These are phyloP conservation scores for Chrysolina americana DNA, from an alignment of 2,888 invertebrate species.

Conservation along the genomic window DNA sequence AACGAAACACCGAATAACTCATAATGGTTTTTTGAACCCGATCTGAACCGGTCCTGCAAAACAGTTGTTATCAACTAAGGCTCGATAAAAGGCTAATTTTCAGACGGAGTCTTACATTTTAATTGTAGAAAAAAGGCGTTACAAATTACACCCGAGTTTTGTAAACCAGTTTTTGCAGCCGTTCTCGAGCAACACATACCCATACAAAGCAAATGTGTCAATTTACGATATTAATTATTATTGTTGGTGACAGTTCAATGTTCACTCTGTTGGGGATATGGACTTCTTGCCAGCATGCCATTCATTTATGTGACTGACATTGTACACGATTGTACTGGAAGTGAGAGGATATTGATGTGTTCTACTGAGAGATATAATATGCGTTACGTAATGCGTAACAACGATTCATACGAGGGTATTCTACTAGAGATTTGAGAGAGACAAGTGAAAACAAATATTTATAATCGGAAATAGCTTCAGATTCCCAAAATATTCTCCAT, in stretches of 20 bases:
- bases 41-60: constrained; percentile 12
- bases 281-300: constrained; percentile 22
- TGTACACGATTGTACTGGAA: not conserved
- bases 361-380: not conserved
- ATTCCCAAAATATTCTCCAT: too few species aligned
- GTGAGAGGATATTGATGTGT: not conserved
- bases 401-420: too few species aligned
- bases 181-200: constrained; percentile 23
- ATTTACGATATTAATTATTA: constrained; percentile 36
- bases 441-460: too few species aligned
- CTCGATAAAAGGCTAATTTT: constrained; percentile 21
- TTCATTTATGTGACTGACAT: not conserved
- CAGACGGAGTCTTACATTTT: constrained; percentile 22
- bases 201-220: constrained; percentile 35
- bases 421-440: too few species aligned
- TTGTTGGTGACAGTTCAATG: constrained; percentile 29
- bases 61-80: not conserved
- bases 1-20: not conserved
- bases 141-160: constrained; percentile 33
- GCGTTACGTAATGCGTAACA: too few species aligned
- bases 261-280: not conserved
- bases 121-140: constrained; percentile 29
- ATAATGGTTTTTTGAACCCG: not conserved
- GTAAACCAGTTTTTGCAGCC: constrained; percentile 31
- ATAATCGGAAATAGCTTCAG: too few species aligned